A percentile compares a stretch with the other conserved stretches of the same genome.
Evolutionary conservation across 2,888 invertebrate species (phyloP).

Genomic region (Idaea straminata): DNA sequence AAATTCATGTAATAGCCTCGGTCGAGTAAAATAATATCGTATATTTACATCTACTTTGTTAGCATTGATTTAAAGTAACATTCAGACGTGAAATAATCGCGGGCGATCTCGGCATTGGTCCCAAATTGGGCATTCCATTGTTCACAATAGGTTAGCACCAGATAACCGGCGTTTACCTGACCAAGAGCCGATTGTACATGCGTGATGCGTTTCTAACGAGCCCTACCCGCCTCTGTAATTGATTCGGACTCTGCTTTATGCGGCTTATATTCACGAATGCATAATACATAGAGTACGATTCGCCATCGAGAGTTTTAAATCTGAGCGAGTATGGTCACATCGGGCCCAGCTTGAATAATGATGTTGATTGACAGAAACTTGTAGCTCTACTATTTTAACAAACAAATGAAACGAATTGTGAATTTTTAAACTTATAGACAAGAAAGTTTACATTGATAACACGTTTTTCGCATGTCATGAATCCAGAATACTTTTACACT

Average conservation of each 20-base stretch:
- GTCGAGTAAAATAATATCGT: neutral
- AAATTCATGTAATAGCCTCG: neutral
- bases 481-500: too few relatives aligned
- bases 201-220: slow-evolving; percentile 81
- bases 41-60: slow-evolving; percentile 16
- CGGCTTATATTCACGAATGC: slow-evolving; percentile 77
- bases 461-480: too few relatives aligned
- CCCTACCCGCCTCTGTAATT: slow-evolving; percentile 67
- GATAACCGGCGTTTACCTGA: slow-evolving; percentile 71
- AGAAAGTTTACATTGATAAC: neutral
- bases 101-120: slow-evolving; percentile 41
- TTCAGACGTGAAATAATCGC: slow-evolving; percentile 37
- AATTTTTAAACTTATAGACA: neutral
- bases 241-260: slow-evolving; percentile 76
- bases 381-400: slow-evolving; percentile 32
- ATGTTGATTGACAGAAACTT: slow-evolving; percentile 39
- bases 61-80: slow-evolving; percentile 28
- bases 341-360: slow-evolving; percentile 49
- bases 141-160: slow-evolving; percentile 70
- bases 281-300: slow-evolving; percentile 70
- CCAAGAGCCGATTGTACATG: slow-evolving; percentile 72
- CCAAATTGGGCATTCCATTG: slow-evolving; percentile 75
- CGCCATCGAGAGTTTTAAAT: slow-evolving; percentile 52
- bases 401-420: slow-evolving; percentile 19
- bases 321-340: slow-evolving; percentile 42